phyloP scores from a whole-genome alignment of 2,113 vertebrate species.

The Podarcis raffonei region DNA sequence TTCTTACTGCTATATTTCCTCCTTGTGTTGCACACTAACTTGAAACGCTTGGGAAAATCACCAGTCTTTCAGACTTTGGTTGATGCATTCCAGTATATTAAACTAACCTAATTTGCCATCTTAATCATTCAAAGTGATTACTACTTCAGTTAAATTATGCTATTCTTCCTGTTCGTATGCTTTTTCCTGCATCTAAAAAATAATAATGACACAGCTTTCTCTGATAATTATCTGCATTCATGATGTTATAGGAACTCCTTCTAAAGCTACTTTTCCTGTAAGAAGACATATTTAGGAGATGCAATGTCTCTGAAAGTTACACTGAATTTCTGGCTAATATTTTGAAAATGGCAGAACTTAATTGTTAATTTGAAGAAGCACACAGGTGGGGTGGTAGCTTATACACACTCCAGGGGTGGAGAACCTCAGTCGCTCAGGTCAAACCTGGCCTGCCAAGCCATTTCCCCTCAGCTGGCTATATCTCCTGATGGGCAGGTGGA shows the following conservation, averaged over 20 bases:
- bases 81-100: background rate
- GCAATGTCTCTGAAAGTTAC: background rate
- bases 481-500: no score
- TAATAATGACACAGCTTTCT: background rate
- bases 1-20: background rate
- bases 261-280: background rate
- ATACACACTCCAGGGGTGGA: no score
- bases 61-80: background rate
- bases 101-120: background rate
- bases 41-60: background rate
- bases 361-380: no score
- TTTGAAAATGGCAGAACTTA: no score
- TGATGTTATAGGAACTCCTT: background rate
- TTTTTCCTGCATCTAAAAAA: background rate
- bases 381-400: no score
- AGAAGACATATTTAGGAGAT: background rate
- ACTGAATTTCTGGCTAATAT: no score
- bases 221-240: background rate
- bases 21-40: background rate
- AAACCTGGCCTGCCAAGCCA: no score
- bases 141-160: background rate
- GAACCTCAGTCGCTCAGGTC: no score
- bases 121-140: background rate
- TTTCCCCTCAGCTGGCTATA: no score
- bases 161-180: background rate